A percentile compares a stretch with the other conserved stretches of the same genome.
phyloP scores from a whole-genome alignment of 2,113 vertebrate species.

The Martes martes region DNA sequence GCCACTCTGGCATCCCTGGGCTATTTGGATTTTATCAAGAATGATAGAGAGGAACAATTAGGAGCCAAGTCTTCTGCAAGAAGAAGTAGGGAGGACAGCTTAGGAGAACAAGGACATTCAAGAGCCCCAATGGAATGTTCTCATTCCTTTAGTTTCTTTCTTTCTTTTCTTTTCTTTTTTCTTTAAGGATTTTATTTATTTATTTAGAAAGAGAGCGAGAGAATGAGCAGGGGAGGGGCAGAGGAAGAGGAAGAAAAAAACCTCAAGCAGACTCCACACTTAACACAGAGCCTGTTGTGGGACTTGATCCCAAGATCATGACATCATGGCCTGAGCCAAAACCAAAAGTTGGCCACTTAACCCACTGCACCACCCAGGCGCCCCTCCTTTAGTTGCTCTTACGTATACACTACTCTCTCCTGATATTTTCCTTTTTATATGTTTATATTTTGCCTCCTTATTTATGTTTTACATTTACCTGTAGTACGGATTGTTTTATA shows the following conservation, averaged over 20 bases:
- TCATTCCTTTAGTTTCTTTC: neutral
- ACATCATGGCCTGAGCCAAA: neutral
- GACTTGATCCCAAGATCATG: neutral
- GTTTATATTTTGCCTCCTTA: slow-evolving; percentile 46
- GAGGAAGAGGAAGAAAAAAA: neutral
- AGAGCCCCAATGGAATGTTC: neutral
- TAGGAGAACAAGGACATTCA: neutral
- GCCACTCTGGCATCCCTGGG: neutral
- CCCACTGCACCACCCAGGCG: neutral
- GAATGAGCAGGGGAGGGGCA: neutral
- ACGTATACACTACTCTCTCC: neutral
- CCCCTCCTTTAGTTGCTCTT: neutral
- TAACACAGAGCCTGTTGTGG: neutral
- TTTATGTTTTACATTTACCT: neutral
- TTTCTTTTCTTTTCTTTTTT: neutral
- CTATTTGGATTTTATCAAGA: slow-evolving; percentile 30
- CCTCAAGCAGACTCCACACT: neutral
- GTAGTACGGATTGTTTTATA: neutral
- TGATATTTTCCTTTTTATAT: slow-evolving; percentile 7
- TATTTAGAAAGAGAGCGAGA: neutral
- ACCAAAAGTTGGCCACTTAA: neutral
- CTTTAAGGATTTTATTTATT: neutral
- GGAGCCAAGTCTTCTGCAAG: neutral
- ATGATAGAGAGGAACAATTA: neutral
- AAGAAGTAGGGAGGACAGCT: neutral